These are phyloP conservation scores for Buathra laborator DNA, from an alignment of 2,888 invertebrate species.

Conservation along the genomic window DNA sequence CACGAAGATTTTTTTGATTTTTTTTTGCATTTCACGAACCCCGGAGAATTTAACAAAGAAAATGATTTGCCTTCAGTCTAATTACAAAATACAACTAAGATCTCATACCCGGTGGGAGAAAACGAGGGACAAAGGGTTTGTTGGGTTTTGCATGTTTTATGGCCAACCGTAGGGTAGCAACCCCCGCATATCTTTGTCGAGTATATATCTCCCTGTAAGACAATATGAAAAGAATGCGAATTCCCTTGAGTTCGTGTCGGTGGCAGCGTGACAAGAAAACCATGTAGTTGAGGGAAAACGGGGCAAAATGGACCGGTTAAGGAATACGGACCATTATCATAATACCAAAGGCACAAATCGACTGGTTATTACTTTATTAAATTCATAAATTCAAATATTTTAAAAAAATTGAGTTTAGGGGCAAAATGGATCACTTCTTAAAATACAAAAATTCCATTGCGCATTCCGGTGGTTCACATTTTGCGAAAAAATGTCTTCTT, in stretches of 20 bases:
- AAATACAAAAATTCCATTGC: too few relatives aligned
- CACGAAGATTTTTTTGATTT: not conserved
- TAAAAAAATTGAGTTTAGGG: too few relatives aligned
- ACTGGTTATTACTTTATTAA: too few relatives aligned
- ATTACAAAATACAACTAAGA: not conserved
- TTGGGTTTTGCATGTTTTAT: not conserved
- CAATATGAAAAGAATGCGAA: slow-evolving; percentile 4
- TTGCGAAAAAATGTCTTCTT: too few relatives aligned
- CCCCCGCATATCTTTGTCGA: not conserved
- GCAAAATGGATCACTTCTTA: too few relatives aligned
- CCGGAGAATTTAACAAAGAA: not conserved
- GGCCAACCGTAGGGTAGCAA: not conserved
- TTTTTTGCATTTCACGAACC: not conserved
- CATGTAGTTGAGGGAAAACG: slow-evolving; percentile 5
- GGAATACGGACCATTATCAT: too few relatives aligned
- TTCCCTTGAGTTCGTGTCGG: not conserved
- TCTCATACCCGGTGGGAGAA: not conserved
- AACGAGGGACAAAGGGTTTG: slow-evolving; percentile 27
- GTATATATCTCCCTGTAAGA: not conserved
- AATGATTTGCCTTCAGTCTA: not conserved
- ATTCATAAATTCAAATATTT: too few relatives aligned
- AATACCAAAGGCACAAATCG: too few relatives aligned
- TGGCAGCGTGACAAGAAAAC: slow-evolving; percentile 1
- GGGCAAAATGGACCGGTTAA: not conserved
- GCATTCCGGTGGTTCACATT: too few relatives aligned